Evolutionary conservation across 1,140 invertebrate species (phyloP).

Genomic region (Microplitis demolitor): DNA sequence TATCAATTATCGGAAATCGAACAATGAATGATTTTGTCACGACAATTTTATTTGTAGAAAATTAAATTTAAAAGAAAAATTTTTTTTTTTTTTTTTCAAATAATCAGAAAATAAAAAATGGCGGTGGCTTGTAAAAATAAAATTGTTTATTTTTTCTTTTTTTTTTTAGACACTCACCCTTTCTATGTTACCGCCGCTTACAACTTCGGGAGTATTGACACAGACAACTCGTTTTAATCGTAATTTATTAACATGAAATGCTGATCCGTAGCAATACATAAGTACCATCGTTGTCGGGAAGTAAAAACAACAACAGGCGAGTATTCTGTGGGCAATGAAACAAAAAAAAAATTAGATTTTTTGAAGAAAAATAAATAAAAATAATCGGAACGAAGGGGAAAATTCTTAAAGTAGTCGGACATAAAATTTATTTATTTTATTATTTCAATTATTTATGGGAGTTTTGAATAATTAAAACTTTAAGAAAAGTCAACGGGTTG

Average conservation of each 20-base stretch:
- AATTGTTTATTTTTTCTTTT: neutral
- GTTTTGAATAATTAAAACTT: too few species aligned
- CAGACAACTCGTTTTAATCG: constrained; percentile 67
- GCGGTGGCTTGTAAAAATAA: neutral
- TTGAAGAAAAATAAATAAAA: neutral
- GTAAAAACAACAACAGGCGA: constrained; percentile 83
- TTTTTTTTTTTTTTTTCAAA: too few species aligned
- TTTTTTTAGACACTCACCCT: constrained; percentile 54
- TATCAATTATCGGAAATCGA: too few species aligned
- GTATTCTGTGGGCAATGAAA: constrained; percentile 66
- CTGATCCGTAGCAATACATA: constrained; percentile 88
- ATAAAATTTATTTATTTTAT: too few species aligned
- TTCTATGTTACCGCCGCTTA: constrained; percentile 61
- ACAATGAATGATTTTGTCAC: neutral
- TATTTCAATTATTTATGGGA: too few species aligned
- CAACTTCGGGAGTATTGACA: constrained; percentile 58
- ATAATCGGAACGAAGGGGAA: neutral
- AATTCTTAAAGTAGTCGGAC: too few species aligned
- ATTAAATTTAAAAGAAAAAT: too few species aligned
- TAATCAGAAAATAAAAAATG: too few species aligned
- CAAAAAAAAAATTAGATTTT: neutral
- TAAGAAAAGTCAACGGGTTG: too few species aligned
- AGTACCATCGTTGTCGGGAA: constrained; percentile 87
- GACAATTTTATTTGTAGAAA: neutral
- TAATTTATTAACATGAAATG: constrained; percentile 83